Percentiles rank a stretch among this genome's conserved stretches.
These are phyloP conservation scores for Dynastes maya DNA, from an alignment of 2,888 invertebrate genomes.

Conservation along the genomic window DNA sequence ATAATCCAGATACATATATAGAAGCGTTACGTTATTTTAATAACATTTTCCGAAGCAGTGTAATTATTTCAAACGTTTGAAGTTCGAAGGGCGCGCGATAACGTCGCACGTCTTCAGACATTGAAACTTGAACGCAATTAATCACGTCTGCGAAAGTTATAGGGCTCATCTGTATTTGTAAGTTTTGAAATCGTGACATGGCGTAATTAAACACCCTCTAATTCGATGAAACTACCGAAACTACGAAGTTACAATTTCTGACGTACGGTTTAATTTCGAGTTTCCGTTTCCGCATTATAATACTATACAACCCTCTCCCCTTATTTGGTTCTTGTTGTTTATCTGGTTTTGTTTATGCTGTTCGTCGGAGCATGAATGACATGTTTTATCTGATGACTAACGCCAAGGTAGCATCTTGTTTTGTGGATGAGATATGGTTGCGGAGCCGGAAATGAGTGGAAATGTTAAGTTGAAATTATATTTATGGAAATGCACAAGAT, in stretches of 20 bases:
- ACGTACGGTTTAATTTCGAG: slow-evolving; percentile 21
- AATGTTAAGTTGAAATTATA: too few relatives aligned
- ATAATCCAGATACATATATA: neutral
- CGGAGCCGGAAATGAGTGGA: too few relatives aligned
- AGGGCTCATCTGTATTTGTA: slow-evolving; percentile 38
- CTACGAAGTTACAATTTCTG: slow-evolving; percentile 29
- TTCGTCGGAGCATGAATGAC: neutral
- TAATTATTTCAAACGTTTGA: slow-evolving; percentile 17
- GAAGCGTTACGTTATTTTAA: neutral
- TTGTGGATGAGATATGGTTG: too few relatives aligned
- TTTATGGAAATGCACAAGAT: too few relatives aligned
- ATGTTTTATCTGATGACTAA: too few relatives aligned
- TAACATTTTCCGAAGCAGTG: neutral
- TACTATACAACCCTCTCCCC: too few relatives aligned
- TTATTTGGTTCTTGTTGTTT: neutral
- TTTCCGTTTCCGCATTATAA: slow-evolving; percentile 6
- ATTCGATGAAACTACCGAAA: slow-evolving; percentile 41
- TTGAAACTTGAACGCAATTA: slow-evolving; percentile 41
- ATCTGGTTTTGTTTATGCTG: neutral
- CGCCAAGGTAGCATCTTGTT: too few relatives aligned
- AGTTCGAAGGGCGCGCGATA: neutral
- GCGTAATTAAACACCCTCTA: slow-evolving; percentile 37
- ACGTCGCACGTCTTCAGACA: slow-evolving; percentile 21
- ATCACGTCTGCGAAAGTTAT: slow-evolving; percentile 42
- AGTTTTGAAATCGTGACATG: slow-evolving; percentile 45